phyloP scores from a whole-genome alignment of 2,113 vertebrate genomes.

The Cryptotis parvus region DNA sequence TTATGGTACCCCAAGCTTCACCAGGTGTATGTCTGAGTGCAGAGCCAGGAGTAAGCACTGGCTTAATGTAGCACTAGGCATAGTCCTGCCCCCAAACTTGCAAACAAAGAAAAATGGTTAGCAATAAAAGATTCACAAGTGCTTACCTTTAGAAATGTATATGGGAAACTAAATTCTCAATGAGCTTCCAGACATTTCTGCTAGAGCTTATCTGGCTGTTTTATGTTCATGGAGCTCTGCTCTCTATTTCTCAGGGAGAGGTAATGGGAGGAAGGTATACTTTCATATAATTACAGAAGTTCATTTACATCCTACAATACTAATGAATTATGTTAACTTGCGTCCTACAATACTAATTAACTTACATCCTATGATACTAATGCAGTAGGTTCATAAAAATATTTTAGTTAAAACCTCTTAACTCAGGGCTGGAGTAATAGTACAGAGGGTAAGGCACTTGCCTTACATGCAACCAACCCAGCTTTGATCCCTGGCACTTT shows the following conservation, averaged over 20 bases:
- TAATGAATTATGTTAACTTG: not conserved
- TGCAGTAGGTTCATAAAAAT: slow-evolving; percentile 28
- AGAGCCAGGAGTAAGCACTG: too few species aligned
- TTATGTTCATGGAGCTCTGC: slow-evolving; percentile 14
- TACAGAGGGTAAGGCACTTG: too few species aligned
- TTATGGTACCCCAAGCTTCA: too few species aligned
- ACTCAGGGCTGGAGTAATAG: not conserved
- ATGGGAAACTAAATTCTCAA: not conserved
- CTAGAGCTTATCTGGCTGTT: slow-evolving; percentile 15
- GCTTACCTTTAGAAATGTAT: slow-evolving; percentile 49
- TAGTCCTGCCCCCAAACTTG: too few species aligned
- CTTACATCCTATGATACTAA: not conserved
- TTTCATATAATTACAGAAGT: not conserved
- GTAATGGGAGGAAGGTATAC: not conserved
- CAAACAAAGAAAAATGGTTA: not conserved
- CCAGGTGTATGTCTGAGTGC: too few species aligned
- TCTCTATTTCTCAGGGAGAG: not conserved
- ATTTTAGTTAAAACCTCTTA: not conserved
- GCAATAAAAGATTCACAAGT: slow-evolving; percentile 23
- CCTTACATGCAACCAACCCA: too few species aligned
- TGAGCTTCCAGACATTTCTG: slow-evolving; percentile 20
- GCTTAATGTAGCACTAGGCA: too few species aligned
- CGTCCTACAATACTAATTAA: not conserved
- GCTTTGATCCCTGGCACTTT: too few species aligned
- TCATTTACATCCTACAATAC: not conserved